Evolutionary conservation across 2,113 vertebrate species (phyloP).

Genomic region (Cynoglossus semilaevis): DNA sequence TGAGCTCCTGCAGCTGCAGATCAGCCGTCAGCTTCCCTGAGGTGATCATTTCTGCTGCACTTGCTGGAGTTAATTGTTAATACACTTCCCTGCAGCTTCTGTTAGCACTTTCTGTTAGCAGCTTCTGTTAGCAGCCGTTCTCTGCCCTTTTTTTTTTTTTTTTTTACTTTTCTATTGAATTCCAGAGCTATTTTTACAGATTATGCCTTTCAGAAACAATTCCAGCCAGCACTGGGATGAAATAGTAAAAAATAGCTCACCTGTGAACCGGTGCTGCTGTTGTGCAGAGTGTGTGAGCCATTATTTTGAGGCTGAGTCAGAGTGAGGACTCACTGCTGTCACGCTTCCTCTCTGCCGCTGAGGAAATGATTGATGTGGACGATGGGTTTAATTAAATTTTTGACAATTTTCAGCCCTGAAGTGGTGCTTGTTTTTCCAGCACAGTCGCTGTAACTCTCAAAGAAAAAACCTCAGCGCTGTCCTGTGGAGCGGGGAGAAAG

Average conservation of each 20-base stretch:
- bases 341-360: neutral
- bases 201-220: neutral
- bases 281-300: neutral
- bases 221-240: neutral
- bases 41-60: slow-evolving; percentile 55
- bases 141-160: slow-evolving; percentile 1
- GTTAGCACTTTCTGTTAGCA: neutral
- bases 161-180: too few species aligned
- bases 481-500: slow-evolving; percentile 15
- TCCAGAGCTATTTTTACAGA: slow-evolving; percentile 19
- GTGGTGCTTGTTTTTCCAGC: slow-evolving; percentile 28
- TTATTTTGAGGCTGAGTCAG: neutral
- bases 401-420: slow-evolving; percentile 35
- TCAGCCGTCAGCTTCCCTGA: slow-evolving; percentile 32
- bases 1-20: slow-evolving; percentile 29
- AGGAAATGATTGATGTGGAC: slow-evolving; percentile 4
- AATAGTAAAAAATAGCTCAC: neutral
- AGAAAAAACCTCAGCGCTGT: slow-evolving; percentile 35
- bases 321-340: neutral
- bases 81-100: slow-evolving; percentile 33
- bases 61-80: slow-evolving; percentile 57
- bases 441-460: slow-evolving; percentile 1
- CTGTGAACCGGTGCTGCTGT: neutral
- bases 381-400: slow-evolving; percentile 15
- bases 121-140: slow-evolving; percentile 5